Evolutionary conservation across 2,113 vertebrate species (phyloP).

Genomic region (Trichomycterus rosablanca): DNA sequence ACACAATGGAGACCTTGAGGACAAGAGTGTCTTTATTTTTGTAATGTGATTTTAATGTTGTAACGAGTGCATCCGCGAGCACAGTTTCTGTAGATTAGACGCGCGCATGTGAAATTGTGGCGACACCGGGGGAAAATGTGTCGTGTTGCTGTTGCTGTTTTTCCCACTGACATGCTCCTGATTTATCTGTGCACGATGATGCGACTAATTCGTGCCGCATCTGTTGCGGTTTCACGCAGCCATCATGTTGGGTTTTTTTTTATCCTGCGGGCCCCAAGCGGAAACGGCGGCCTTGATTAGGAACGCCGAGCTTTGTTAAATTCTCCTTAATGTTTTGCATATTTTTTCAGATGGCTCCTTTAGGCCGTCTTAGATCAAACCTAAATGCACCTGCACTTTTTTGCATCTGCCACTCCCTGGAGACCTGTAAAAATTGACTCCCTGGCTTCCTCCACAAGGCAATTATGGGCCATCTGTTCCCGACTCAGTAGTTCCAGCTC

Average conservation of each 20-base stretch:
- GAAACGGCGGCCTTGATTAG: constrained; percentile 18
- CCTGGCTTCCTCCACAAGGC: constrained; percentile 75
- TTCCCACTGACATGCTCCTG: constrained; percentile 26
- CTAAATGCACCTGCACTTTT: constrained; percentile 74
- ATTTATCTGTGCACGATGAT: constrained; percentile 43
- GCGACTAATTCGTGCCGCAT: constrained; percentile 41
- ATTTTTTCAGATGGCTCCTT: constrained; percentile 69
- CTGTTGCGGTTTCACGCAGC: constrained; percentile 35
- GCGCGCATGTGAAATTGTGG: constrained; percentile 29
- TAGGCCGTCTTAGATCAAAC: constrained; percentile 74
- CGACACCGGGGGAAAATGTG: constrained; percentile 30
- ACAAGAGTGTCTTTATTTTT: not conserved
- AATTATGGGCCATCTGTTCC: constrained; percentile 80
- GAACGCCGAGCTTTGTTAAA: constrained; percentile 57
- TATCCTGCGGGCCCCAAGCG: constrained; percentile 35
- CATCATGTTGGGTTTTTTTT: constrained; percentile 31
- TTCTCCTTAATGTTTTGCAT: constrained; percentile 67
- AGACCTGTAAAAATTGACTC: constrained; percentile 79
- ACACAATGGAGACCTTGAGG: not conserved
- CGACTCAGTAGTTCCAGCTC: constrained; percentile 74
- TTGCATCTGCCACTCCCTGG: constrained; percentile 72
- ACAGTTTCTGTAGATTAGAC: not conserved
- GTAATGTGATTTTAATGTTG: constrained; percentile 3
- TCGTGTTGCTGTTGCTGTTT: constrained; percentile 32
- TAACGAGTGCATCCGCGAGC: not conserved